These are phyloP conservation scores for Drosophila pachea DNA, from an alignment of 1,140 invertebrate genomes.

Conservation along the genomic window DNA sequence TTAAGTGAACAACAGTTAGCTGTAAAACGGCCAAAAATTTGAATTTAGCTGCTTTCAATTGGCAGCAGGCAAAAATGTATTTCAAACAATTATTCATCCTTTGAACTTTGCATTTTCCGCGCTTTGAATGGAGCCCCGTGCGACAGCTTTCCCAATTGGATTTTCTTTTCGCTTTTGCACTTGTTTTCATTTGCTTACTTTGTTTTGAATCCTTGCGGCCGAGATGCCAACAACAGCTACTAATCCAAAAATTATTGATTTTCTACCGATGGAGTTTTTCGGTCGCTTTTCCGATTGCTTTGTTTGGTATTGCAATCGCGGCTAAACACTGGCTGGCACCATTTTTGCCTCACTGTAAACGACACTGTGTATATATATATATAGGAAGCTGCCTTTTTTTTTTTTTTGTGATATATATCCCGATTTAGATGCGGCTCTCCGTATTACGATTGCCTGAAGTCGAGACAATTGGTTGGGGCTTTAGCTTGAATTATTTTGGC, in stretches of 20 bases:
- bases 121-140: too few species aligned
- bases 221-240: conserved; percentile 49
- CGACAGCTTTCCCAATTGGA: too few species aligned
- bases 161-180: not conserved
- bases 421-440: not conserved
- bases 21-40: not conserved
- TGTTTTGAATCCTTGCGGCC: conserved; percentile 39
- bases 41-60: not conserved
- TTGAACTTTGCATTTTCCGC: not conserved
- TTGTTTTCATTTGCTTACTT: conserved; percentile 47
- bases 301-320: conserved; percentile 11
- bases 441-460: conserved; percentile 1
- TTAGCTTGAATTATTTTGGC: conserved; percentile 29
- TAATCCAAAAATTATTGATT: conserved; percentile 76
- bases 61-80: not conserved
- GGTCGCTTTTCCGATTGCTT: conserved; percentile 8
- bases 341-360: conserved; percentile 1
- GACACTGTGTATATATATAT: not conserved
- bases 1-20: not conserved
- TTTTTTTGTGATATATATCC: not conserved
- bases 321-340: conserved; percentile 12
- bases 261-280: conserved; percentile 32
- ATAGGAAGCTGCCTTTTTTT: not conserved
- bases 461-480: conserved; percentile 1
- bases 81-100: not conserved